Evolutionary conservation across 2,888 invertebrate species (phyloP), one percentile per base, ranked within the genome.

Genomic region (Autographa gamma): DNA sequence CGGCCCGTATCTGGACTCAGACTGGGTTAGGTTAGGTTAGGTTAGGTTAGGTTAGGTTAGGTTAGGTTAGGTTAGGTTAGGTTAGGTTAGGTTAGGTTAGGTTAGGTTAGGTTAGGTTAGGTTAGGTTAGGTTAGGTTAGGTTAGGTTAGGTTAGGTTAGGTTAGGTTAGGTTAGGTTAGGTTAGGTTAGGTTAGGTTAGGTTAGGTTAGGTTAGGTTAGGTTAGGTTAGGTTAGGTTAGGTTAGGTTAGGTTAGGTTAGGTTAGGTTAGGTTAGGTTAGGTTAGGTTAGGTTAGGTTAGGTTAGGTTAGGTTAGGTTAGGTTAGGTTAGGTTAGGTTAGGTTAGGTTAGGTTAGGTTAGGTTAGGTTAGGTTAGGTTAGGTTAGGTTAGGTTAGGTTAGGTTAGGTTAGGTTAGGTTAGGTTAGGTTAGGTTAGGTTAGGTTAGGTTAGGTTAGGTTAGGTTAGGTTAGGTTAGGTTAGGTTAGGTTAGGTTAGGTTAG

Each of bases 291-390:
- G 66, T 59, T 62, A 66, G 66, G 56, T 63, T 56, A 66, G 58
- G 60, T 72, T 31, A 64, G 64, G 58, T 64, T 66, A 64, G 74
- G 74, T 74, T 71, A 71, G 68, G 68, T 74, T 69, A 71, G 74
- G 66, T 66, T 62, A 61, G n/a, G 61, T 25, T 61, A 4, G 43
- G 14, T 13, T 5, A 7, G 13, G 25, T 31, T 13, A 14, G 25
- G 58, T 9, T 31, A 31, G 11, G 58, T 6, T 13, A 25, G 9
- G 19, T 11, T 6, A 7, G 58, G 58, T 5, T 5, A 13, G 31
- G n/a, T 19, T 16, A 31, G 31, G 7, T 6, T n/a, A 60, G n/a
- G n/a, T 16, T 16, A 60, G 60, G 60, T 60, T 38, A 60, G 60
- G 60, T 60, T 60, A 60, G 34, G 38, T 60, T 60, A 71, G 66